Evolutionary conservation across 2,113 vertebrate genomes (phyloP), one percentile per base, ranked within the genome.

Genomic region (Connochaetes taurinus): DNA sequence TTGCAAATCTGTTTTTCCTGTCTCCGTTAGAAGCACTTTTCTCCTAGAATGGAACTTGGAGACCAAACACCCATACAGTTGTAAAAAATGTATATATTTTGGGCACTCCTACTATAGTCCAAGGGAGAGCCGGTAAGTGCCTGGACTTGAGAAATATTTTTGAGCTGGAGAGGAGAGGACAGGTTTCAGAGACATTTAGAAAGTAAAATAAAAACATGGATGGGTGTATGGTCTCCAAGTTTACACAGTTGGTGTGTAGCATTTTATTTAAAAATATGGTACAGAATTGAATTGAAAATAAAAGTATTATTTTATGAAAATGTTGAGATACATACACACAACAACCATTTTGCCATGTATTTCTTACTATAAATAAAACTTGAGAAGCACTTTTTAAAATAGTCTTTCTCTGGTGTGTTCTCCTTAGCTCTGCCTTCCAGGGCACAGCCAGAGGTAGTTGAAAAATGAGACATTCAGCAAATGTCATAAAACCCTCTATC

Each of bases 381-480:
- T 67, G 21, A 96, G 23, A 86, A 55, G 36, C 17, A 40, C 17
- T 91, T 94, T 85, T 36, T 89, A 95, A 33, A 87, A 80, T 74
- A 52, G 6, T 40, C 5, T 50, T 12, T 45, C 33, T 86, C 19
- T 31, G 12, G 1, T 40, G 1, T 82, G 17, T 3, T 80, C 17
- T 90, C 19, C 87, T 85, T 85, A 74, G 31, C 47, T 47, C 17
- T 67, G 43, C 27, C 15, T 87, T 92, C n/a, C 31, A 29, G 3
- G 16, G 5, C 90, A 29, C 40, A 78, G 50, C 29, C 23, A 58
- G 64, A 92, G 57, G 3, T 31, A 78, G 8, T 12, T 97, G 52
- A 96, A 91, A 95, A 97, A 47, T 95, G 67, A 81, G 76, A 55
- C 33, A 15, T 40, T 81, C 86, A 76, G 43, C 83, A 85, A 74